Evolutionary conservation across 2,113 vertebrate species (phyloP).

Genomic region (Mesitornis unicolor): DNA sequence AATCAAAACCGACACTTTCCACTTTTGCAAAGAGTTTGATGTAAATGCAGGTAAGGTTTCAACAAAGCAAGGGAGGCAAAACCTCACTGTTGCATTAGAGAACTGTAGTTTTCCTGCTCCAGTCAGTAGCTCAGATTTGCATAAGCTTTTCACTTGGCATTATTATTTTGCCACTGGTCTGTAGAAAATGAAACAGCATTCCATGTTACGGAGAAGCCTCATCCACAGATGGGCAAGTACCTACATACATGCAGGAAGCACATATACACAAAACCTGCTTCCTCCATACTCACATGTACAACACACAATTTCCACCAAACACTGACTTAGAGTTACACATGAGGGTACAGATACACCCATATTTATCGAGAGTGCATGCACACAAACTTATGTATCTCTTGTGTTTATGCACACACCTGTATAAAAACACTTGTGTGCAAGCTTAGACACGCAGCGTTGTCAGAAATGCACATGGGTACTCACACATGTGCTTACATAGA

Average conservation of each 20-base stretch:
- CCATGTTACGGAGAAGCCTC: not conserved
- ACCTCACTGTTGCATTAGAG: not conserved
- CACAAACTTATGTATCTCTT: not conserved
- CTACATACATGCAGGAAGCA: not conserved
- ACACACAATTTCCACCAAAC: not conserved
- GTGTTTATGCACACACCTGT: not conserved
- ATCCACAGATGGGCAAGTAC: not conserved
- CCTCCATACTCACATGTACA: not conserved
- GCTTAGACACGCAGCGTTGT: rapidly evolving
- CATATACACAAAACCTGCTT: not conserved
- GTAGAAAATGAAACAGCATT: not conserved
- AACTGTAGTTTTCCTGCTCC: not conserved
- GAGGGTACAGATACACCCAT: not conserved
- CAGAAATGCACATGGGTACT: not conserved
- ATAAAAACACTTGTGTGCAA: not conserved
- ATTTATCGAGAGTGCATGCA: not conserved
- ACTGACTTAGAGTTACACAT: too few species aligned
- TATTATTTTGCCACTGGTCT: not conserved
- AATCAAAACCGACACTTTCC: not conserved
- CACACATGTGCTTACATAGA: not conserved
- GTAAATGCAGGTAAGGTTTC: not conserved
- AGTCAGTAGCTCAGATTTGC: not conserved
- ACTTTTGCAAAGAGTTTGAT: not conserved
- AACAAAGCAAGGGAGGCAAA: not conserved
- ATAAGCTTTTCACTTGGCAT: not conserved